phyloP scores from a whole-genome alignment of 2,113 vertebrate genomes.

The Paradisaea rubra region DNA sequence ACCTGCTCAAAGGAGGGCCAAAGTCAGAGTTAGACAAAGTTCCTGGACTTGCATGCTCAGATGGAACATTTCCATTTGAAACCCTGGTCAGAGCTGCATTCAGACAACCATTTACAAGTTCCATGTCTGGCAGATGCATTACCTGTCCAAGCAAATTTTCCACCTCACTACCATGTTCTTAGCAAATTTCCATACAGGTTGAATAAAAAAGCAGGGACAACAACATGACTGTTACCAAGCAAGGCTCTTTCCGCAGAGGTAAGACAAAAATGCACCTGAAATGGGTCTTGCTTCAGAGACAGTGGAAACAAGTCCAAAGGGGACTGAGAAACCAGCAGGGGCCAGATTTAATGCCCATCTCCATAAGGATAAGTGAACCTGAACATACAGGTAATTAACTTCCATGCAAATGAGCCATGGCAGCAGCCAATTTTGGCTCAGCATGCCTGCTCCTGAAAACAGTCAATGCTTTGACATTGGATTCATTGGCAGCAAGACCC shows the following conservation, averaged over 20 bases:
- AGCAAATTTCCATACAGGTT: neutral
- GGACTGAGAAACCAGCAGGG: neutral
- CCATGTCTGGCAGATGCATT: neutral
- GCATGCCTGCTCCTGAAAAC: neutral
- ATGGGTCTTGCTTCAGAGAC: neutral
- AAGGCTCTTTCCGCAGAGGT: neutral
- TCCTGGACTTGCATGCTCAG: neutral
- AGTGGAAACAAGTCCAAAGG: neutral
- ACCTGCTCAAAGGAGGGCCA: neutral
- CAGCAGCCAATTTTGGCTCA: neutral
- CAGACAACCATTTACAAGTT: neutral
- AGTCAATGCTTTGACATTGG: neutral
- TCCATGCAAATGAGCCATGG: neutral
- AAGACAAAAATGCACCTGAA: neutral
- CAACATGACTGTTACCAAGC: neutral
- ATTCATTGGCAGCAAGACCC: neutral
- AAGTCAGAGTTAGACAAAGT: neutral
- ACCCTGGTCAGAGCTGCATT: neutral
- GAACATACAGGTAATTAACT: neutral
- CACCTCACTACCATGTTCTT: neutral
- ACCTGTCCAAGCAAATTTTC: neutral
- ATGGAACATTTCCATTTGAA: neutral
- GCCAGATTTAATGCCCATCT: neutral
- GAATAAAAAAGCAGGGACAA: neutral
- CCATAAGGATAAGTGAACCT: neutral